Conservation (phyloP, 2,888 invertebrate species). For the Drosophila parthenogenetica region DNA sequence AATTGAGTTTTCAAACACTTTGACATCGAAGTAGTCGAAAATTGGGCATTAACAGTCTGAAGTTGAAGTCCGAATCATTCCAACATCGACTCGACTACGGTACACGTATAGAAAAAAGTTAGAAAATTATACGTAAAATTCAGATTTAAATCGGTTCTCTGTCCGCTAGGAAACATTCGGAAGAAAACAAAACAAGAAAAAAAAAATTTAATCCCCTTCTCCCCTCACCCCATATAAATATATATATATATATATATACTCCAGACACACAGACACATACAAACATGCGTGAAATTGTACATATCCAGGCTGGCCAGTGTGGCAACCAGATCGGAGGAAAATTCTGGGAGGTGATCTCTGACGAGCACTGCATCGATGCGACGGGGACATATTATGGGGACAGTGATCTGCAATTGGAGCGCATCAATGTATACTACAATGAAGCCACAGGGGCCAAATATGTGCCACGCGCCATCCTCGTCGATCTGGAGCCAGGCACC, state of each 20-base stretch:
- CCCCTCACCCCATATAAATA: not conserved
- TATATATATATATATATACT: no score
- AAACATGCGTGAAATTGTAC: constrained; percentile 98
- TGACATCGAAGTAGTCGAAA: constrained; percentile 49
- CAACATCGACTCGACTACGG: constrained; percentile 55
- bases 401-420: constrained; percentile 95
- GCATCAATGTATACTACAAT: constrained; percentile 98
- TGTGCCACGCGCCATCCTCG: constrained; percentile 96
- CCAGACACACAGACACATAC: not conserved
- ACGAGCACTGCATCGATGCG: constrained; percentile 97
- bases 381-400: constrained; percentile 96
- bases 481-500: constrained; percentile 98
- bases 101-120: constrained; percentile 59
- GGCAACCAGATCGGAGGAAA: constrained; percentile 98
- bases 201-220: constrained; percentile 13
- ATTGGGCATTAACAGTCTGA: constrained; percentile 9
- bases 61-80: constrained; percentile 38
- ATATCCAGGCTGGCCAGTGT: constrained; percentile 97
- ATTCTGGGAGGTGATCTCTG: constrained; percentile 98
- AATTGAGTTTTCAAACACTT: not conserved
- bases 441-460: constrained; percentile 97
- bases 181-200: constrained; percentile 5
- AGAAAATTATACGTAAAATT: constrained; percentile 61
- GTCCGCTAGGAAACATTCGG: constrained; percentile 14
- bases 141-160: constrained; percentile 34